phyloP scores from a whole-genome alignment of 2,113 vertebrate species.

The Panthera leo region DNA sequence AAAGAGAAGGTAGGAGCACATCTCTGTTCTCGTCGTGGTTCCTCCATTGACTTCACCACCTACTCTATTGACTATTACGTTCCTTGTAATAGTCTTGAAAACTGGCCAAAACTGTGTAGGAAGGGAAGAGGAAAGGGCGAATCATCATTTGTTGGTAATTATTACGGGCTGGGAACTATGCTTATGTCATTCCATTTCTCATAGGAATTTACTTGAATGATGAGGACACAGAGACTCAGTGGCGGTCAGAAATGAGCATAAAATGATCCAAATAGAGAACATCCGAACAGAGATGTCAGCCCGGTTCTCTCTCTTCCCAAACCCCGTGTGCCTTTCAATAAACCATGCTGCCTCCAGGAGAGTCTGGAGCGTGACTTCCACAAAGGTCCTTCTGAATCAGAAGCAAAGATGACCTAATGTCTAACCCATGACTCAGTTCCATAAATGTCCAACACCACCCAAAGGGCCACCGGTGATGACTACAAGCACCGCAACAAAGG shows the following conservation, averaged over 20 bases:
- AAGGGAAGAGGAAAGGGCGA: background rate
- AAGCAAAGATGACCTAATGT: background rate
- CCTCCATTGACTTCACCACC: background rate
- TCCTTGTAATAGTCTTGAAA: background rate
- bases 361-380: too few relatives aligned
- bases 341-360: background rate
- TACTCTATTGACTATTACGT: background rate
- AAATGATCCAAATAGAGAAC: background rate
- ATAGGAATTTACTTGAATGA: background rate
- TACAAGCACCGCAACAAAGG: background rate
- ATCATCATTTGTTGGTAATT: background rate
- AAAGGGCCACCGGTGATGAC: background rate
- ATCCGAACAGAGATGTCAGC: background rate
- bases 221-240: background rate
- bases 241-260: background rate
- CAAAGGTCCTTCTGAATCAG: background rate
- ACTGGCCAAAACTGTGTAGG: background rate
- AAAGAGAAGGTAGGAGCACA: background rate
- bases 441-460: fast-evolving
- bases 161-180: background rate
- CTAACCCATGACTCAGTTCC: background rate
- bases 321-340: background rate
- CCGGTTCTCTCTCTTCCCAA: background rate
- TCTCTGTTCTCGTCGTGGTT: background rate
- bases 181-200: background rate